phyloP scores from a whole-genome alignment of 2,797 vertebrate species.

The Hyperoplus immaculatus region DNA sequence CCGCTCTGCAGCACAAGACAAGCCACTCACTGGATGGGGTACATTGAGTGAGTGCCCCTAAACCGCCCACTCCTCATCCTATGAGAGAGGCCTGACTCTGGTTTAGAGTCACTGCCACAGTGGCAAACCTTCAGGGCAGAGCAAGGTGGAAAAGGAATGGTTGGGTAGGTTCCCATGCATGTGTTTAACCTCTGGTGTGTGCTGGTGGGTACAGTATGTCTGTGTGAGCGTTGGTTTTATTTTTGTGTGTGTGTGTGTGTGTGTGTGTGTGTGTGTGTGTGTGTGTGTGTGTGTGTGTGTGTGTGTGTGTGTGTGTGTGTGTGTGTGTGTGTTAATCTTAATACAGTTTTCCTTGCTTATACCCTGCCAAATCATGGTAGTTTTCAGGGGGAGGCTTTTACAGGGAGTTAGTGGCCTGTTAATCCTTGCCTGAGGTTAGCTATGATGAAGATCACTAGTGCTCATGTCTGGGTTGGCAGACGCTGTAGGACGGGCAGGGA shows the following conservation, averaged over 20 bases:
- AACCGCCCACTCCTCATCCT: conserved; percentile 36
- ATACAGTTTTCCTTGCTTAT: conserved; percentile 24
- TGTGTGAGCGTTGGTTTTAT: background rate
- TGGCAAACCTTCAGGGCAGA: conserved; percentile 24
- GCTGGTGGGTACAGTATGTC: conserved; percentile 15
- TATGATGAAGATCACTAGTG: conserved; percentile 79
- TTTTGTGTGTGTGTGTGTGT: conserved; percentile 18
- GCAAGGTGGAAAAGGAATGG: conserved; percentile 29
- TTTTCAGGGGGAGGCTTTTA: conserved; percentile 65
- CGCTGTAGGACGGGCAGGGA: conserved; percentile 63
- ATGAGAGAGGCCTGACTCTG: conserved; percentile 44
- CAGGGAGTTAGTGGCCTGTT: conserved; percentile 75
- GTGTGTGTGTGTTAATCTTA: conserved; percentile 16
- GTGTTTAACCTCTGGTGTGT: conserved; percentile 29
- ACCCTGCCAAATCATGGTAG: conserved; percentile 46
- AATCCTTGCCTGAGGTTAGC: conserved; percentile 80
- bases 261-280: conserved; percentile 24
- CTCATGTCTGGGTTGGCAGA: conserved; percentile 75
- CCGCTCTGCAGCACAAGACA: conserved; percentile 73
- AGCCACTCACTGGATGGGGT: conserved; percentile 63
- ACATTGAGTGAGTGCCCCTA: conserved; percentile 46
- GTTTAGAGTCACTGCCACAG: conserved; percentile 47
- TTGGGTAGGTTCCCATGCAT: conserved; percentile 12
- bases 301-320: conserved; percentile 27
- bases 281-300: conserved; percentile 14